Base-by-base conservation (phyloP, 2,113 vertebrate species). In the Bos javanicus region DNA sequence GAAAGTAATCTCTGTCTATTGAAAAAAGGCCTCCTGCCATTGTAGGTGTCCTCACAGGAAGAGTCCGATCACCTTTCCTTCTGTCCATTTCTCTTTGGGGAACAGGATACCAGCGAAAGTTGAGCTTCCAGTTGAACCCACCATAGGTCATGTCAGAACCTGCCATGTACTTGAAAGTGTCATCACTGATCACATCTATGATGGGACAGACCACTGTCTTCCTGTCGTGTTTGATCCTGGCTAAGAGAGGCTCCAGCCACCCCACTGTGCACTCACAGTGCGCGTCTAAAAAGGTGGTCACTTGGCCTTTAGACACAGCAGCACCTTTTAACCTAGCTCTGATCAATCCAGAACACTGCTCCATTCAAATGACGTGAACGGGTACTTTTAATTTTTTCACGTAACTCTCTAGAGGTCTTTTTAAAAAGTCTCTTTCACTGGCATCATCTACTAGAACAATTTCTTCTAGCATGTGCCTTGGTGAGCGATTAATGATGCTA, bases 161-260 rank as follows among this genome's bases (percentile, higher is more conserved):
- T n/a, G 99, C 99, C 99, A 99, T 99, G 87, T 99, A 99, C 98
- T 99, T 99, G 0, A 99, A 99, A 25, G 99, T 99, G 93, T 99
- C 99, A 88, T 99, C 99, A 0, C 99, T 99, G 99, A 99, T 99
- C 87, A 99, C 99, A 30, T 99, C 99, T 90, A 99, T 99, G 98
- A 99, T 99, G 92, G 99, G 99, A 96, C 99, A 99, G 87, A 99
- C 99, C 87, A 99, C 99, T 6, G 99, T 99, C 98, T 96, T 99
- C 99, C 99, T 99, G 99, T 99, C 99, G 91, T 99, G 99, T 98
- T 99, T 99, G 98, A 99, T 99, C 98, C 99, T 99, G 96, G 99
- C 99, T 52, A 99, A 99, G 93, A 99, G 99, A 94, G 99, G 99
- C 97, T 99, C 99, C 50, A 99, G 99, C 99, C 99, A 99, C 62